phyloP scores from a whole-genome alignment of 1,140 invertebrate genomes.

The Anoplolepis gracilipes region DNA sequence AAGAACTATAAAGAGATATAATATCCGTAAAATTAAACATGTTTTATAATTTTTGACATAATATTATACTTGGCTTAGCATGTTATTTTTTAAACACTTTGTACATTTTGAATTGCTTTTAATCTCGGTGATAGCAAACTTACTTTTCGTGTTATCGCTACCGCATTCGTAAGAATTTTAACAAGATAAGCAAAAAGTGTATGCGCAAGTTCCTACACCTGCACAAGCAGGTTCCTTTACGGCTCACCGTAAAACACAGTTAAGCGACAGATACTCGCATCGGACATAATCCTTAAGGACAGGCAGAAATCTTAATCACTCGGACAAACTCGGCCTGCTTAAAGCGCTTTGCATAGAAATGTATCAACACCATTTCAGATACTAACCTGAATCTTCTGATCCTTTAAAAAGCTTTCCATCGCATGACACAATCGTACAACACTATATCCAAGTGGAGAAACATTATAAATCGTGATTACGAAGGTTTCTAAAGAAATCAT shows the following conservation, averaged over 20 bases:
- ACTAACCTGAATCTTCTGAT: constrained; percentile 48
- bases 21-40: neutral
- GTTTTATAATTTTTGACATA: neutral
- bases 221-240: constrained; percentile 42
- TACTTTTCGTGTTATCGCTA: constrained; percentile 42
- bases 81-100: constrained; percentile 1
- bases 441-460: constrained; percentile 2
- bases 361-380: constrained; percentile 52
- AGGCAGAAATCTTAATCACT: constrained; percentile 68
- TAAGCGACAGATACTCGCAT: neutral
- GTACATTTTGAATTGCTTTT: constrained; percentile 4
- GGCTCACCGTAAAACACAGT: constrained; percentile 63
- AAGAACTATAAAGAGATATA: too few species aligned
- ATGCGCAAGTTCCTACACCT: constrained; percentile 50
- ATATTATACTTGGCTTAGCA: neutral
- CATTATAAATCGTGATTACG: constrained; percentile 65
- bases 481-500: neutral
- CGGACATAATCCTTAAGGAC: constrained; percentile 64
- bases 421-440: constrained; percentile 12
- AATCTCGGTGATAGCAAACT: constrained; percentile 3
- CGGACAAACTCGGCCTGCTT: constrained; percentile 58
- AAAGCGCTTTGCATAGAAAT: constrained; percentile 71
- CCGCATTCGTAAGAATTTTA: constrained; percentile 58
- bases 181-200: constrained; percentile 25
- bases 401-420: constrained; percentile 43